Conservation (phyloP, 2,888 invertebrate species). For the Thymelicus lineola region DNA sequence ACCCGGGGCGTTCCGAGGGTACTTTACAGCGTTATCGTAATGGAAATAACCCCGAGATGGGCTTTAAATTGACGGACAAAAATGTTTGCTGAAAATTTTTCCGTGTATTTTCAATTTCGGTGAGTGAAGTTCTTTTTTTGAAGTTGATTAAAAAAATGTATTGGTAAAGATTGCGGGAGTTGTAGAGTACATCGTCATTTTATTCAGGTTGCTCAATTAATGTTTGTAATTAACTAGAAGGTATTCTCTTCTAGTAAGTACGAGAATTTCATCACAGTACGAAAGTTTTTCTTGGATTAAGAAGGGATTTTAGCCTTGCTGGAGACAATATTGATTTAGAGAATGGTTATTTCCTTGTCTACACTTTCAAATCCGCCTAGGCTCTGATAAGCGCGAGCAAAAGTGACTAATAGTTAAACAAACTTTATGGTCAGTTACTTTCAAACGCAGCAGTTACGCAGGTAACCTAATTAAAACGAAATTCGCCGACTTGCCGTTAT, state of each 20-base stretch:
- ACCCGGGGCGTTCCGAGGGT: slow-evolving; percentile 24
- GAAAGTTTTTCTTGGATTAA: no score
- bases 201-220: no score
- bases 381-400: slow-evolving; percentile 1
- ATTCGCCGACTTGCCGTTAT: slow-evolving; percentile 6
- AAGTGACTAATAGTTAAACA: neutral
- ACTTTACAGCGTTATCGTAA: slow-evolving; percentile 36
- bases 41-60: slow-evolving; percentile 27
- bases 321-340: no score
- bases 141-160: neutral
- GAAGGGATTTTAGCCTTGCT: no score
- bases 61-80: slow-evolving; percentile 22
- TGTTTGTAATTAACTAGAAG: no score
- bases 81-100: slow-evolving; percentile 9
- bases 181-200: no score
- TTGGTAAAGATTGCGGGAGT: no score
- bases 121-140: neutral
- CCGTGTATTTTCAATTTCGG: slow-evolving; percentile 1
- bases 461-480: slow-evolving; percentile 2
- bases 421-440: neutral
- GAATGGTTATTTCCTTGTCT: no score
- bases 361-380: slow-evolving; percentile 13
- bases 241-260: no score
- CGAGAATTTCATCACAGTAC: neutral
- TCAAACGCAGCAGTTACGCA: neutral